A percentile compares a stretch with the other conserved stretches of the same genome.
phyloP scores from a whole-genome alignment of 2,113 vertebrate species.

The Crypturellus undulatus region DNA sequence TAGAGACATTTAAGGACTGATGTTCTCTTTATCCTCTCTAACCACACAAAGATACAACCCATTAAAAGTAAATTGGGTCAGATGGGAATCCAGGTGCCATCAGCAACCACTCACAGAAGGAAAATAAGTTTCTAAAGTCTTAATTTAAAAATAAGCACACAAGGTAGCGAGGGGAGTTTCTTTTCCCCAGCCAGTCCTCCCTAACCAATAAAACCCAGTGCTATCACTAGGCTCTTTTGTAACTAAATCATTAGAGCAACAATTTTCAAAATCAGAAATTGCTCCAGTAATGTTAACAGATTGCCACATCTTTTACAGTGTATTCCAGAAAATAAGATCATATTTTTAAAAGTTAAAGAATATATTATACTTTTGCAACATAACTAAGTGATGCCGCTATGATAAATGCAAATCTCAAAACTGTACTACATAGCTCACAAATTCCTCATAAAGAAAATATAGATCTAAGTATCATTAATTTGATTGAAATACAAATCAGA shows the following conservation, averaged over 20 bases:
- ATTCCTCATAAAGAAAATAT: background rate
- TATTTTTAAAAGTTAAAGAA: background rate
- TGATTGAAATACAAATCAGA: background rate
- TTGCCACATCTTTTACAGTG: background rate
- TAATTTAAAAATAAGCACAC: background rate
- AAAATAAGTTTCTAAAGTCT: background rate
- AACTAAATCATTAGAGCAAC: background rate
- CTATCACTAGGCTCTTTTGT: background rate
- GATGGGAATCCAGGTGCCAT: background rate
- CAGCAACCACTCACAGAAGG: background rate
- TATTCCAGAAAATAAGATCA: background rate
- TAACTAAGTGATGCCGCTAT: background rate
- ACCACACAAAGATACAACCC: background rate
- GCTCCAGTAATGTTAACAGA: background rate
- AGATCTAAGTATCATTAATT: background rate
- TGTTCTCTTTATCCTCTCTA: background rate
- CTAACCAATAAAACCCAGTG: rapidly evolving
- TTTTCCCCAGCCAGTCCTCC: rapidly evolving
- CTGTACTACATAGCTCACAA: background rate
- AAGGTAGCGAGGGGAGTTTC: background rate
- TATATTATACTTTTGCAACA: background rate
- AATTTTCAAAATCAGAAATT: background rate
- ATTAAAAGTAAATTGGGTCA: background rate
- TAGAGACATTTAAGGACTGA: background rate
- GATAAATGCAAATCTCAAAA: background rate